phyloP scores from a whole-genome alignment of 2,113 vertebrate species.

The Bujurquina vittata region DNA sequence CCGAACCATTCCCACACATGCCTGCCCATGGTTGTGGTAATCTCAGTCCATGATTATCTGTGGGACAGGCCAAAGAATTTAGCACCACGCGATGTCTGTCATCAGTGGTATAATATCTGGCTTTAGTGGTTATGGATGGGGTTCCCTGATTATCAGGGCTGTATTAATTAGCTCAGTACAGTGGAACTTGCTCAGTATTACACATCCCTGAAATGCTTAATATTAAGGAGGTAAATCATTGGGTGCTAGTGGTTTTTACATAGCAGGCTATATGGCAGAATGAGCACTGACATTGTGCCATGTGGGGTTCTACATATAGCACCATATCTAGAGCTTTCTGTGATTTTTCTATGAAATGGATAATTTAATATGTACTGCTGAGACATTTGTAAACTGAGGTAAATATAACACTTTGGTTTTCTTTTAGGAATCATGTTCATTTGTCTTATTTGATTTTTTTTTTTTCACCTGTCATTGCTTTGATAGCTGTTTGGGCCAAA shows the following conservation, averaged over 20 bases:
- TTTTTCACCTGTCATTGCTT: slow-evolving; percentile 64
- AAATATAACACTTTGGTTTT: slow-evolving; percentile 54
- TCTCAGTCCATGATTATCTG: slow-evolving; percentile 11
- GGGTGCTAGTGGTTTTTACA: slow-evolving; percentile 37
- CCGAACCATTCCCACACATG: slow-evolving; percentile 35
- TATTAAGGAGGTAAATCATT: slow-evolving; percentile 13
- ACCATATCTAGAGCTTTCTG: slow-evolving; percentile 54
- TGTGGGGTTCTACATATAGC: slow-evolving; percentile 32
- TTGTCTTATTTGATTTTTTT: slow-evolving; percentile 29
- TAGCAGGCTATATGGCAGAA: slow-evolving; percentile 24
- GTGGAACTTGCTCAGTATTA: slow-evolving; percentile 62
- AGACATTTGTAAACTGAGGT: slow-evolving; percentile 56
- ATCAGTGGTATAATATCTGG: slow-evolving; percentile 19
- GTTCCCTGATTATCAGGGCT: slow-evolving; percentile 19
- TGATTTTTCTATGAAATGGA: slow-evolving; percentile 47
- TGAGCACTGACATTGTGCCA: slow-evolving; percentile 42
- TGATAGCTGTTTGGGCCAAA: slow-evolving; percentile 76
- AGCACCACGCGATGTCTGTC: slow-evolving; percentile 1
- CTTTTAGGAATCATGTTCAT: slow-evolving; percentile 55
- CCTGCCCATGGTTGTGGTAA: slow-evolving; percentile 11
- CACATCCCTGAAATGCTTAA: slow-evolving; percentile 25
- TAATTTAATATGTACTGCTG: slow-evolving; percentile 54
- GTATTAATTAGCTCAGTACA: slow-evolving; percentile 28
- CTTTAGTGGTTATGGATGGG: not conserved
- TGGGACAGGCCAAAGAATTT: not conserved